These are phyloP conservation scores for Tonatia bakeri DNA, from an alignment of 2,113 vertebrate genomes.

Conservation along the genomic window DNA sequence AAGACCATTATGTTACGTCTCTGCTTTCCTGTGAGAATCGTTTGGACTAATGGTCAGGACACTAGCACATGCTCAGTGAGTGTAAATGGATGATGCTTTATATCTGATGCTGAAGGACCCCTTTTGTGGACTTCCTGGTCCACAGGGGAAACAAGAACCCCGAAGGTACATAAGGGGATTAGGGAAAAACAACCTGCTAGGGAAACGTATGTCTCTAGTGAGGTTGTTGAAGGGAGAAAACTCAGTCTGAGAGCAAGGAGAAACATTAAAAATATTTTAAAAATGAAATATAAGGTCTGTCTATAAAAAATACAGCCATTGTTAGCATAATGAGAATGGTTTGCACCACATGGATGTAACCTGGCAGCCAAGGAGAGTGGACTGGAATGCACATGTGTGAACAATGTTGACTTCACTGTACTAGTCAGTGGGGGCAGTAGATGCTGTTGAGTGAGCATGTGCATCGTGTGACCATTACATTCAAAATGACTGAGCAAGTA, in stretches of 20 bases:
- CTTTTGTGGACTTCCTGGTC: background rate
- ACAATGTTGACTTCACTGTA: too few species aligned
- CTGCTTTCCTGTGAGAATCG: background rate
- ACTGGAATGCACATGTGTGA: too few species aligned
- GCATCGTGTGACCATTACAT: too few species aligned
- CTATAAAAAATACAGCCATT: too few species aligned
- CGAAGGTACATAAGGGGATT: background rate
- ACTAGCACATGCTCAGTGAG: background rate
- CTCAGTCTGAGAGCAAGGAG: background rate
- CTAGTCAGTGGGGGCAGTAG: too few species aligned
- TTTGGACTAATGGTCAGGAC: background rate
- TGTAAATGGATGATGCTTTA: background rate
- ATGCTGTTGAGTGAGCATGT: too few species aligned
- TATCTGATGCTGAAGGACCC: background rate
- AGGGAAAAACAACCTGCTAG: background rate
- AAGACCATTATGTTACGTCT: background rate
- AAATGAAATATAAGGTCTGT: background rate
- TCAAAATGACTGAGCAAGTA: too few species aligned
- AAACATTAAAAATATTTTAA: background rate
- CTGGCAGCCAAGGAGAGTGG: too few species aligned
- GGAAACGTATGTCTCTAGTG: background rate
- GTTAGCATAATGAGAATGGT: too few species aligned
- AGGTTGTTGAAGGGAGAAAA: background rate
- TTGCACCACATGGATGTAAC: too few species aligned
- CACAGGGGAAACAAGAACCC: background rate